These are phyloP conservation scores for Halichoerus grypus DNA, from an alignment of 2,113 vertebrate genomes.

Conservation along the genomic window DNA sequence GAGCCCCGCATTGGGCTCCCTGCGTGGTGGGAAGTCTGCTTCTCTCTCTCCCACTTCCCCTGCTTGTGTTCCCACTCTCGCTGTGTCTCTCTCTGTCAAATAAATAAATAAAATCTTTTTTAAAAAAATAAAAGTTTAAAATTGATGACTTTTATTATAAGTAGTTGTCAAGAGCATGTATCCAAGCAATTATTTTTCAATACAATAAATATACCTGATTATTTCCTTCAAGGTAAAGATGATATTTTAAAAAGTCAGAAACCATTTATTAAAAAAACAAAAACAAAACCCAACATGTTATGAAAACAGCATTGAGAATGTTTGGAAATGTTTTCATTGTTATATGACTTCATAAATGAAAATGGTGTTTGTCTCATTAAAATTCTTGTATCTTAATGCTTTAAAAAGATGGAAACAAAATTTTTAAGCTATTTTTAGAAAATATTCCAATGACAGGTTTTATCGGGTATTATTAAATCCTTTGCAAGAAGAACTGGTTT, in stretches of 20 bases:
- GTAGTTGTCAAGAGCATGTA: neutral
- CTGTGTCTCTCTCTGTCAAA: too few species aligned
- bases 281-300: neutral
- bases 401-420: neutral
- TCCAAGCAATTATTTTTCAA: neutral
- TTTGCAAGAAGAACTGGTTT: neutral
- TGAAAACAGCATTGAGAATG: neutral
- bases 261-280: neutral
- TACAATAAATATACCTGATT: neutral
- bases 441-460: neutral
- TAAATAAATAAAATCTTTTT: too few species aligned
- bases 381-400: neutral
- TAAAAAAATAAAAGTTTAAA: neutral
- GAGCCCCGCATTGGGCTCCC: too few species aligned
- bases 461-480: neutral
- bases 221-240: neutral
- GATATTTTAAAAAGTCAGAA: neutral
- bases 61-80: too few species aligned
- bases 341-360: neutral
- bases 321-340: neutral
- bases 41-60: too few species aligned
- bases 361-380: neutral
- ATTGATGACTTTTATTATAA: conserved; percentile 32
- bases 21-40: too few species aligned
- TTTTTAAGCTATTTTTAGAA: conserved; percentile 8